These are phyloP conservation scores for Spermophilus dauricus DNA, from an alignment of 2,113 vertebrate species.

Conservation along the genomic window DNA sequence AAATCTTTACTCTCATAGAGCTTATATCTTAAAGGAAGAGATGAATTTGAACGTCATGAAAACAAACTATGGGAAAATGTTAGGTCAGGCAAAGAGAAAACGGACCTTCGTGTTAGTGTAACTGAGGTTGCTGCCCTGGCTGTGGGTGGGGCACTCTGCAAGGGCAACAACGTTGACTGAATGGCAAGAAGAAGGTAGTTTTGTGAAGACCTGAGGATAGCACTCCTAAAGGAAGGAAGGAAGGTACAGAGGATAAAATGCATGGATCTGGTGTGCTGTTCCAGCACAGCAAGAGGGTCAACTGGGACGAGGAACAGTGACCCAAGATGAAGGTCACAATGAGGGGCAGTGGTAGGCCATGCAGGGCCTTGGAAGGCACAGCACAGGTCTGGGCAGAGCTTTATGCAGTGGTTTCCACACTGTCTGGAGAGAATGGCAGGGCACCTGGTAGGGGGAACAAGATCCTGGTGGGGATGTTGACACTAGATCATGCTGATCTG, in stretches of 20 bases:
- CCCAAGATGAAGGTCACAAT: background rate
- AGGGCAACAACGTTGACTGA: too few relatives aligned
- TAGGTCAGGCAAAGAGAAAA: background rate
- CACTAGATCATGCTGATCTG: background rate
- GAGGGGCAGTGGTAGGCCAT: accelerated
- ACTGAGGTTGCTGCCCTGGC: accelerated
- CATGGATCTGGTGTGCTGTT: accelerated
- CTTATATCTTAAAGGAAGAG: background rate
- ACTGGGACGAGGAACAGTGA: background rate
- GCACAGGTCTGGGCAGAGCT: background rate
- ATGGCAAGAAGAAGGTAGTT: background rate
- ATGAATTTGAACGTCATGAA: background rate
- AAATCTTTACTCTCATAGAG: background rate
- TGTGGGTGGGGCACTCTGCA: too few relatives aligned
- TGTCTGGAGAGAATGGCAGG: background rate
- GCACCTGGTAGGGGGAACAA: background rate
- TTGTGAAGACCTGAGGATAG: background rate
- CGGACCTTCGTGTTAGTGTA: background rate
- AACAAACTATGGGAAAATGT: background rate
- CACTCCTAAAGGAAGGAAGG: background rate
- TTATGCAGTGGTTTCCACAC: background rate
- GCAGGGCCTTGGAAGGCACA: background rate
- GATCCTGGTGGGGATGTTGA: accelerated
- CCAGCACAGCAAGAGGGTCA: background rate
- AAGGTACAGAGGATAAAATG: background rate